Conservation (phyloP, 2,113 vertebrate genomes). For the Clarias macrocephalus region DNA sequence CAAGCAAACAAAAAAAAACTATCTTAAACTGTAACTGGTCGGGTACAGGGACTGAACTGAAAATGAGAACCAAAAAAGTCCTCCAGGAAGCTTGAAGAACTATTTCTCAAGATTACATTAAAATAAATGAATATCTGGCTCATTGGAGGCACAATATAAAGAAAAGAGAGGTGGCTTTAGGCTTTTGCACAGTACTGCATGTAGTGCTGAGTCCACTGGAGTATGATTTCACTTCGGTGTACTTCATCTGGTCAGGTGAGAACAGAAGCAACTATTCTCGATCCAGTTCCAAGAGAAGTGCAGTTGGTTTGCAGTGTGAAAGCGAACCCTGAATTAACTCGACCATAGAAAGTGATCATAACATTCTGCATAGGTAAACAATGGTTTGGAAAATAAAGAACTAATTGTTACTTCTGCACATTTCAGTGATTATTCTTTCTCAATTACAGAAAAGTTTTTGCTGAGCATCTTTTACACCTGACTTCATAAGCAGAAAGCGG, state of each 20-base stretch:
- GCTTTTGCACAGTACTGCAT: background rate
- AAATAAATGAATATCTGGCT: too few relatives aligned
- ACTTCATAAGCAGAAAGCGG: conserved; percentile 21
- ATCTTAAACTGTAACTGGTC: too few relatives aligned
- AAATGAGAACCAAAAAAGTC: too few relatives aligned
- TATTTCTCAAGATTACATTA: too few relatives aligned
- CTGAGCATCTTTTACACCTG: conserved; percentile 43
- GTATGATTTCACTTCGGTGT: background rate
- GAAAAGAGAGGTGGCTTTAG: too few relatives aligned
- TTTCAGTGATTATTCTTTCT: background rate
- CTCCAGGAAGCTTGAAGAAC: too few relatives aligned
- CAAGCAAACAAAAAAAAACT: too few relatives aligned
- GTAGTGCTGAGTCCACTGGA: background rate
- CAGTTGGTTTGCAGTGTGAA: background rate
- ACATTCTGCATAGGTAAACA: background rate
- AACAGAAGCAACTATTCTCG: background rate
- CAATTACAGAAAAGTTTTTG: conserved; percentile 18
- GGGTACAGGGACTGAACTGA: too few relatives aligned
- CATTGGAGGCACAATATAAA: too few relatives aligned
- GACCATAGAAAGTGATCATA: background rate
- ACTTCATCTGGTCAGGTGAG: background rate
- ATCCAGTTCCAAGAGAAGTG: background rate
- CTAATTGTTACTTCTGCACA: background rate
- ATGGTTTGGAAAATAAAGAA: background rate
- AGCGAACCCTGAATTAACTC: background rate